Percentiles rank a stretch among this genome's conserved stretches.
phyloP scores from a whole-genome alignment of 1,140 invertebrate genomes.

The Chelonus insularis region DNA sequence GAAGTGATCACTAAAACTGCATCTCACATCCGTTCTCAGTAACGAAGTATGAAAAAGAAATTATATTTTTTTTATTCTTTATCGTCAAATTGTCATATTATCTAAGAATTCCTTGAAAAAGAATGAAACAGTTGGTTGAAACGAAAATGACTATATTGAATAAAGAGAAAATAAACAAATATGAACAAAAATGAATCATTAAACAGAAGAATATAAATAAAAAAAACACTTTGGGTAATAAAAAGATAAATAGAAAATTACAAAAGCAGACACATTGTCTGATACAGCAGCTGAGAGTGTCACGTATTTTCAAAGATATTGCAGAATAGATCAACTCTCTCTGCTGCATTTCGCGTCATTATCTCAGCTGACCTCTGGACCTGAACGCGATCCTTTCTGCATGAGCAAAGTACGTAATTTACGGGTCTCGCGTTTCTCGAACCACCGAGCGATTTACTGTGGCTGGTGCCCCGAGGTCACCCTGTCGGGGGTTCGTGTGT shows the following conservation, averaged over 20 bases:
- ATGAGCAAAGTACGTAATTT: constrained; percentile 54
- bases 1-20: constrained; percentile 7
- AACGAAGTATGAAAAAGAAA: neutral
- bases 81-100: neutral
- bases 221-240: no score
- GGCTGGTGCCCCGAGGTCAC: constrained; percentile 43
- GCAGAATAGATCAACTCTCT: constrained; percentile 43
- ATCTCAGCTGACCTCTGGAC: constrained; percentile 44
- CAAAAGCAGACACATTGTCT: constrained; percentile 3
- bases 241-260: neutral
- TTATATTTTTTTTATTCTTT: neutral
- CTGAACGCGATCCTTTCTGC: constrained; percentile 48
- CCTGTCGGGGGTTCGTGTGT: constrained; percentile 43
- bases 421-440: constrained; percentile 48
- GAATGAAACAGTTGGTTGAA: no score
- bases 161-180: no score
- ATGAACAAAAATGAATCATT: no score
- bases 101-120: neutral
- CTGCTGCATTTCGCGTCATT: constrained; percentile 39
- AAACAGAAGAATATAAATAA: no score
- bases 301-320: constrained; percentile 41
- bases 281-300: constrained; percentile 23
- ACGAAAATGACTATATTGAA: no score
- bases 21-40: neutral
- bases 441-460: constrained; percentile 51